Evolutionary conservation across 92 coral and sea anemone species (phyloP).

Genomic region (Umimayanthus kanabou): DNA sequence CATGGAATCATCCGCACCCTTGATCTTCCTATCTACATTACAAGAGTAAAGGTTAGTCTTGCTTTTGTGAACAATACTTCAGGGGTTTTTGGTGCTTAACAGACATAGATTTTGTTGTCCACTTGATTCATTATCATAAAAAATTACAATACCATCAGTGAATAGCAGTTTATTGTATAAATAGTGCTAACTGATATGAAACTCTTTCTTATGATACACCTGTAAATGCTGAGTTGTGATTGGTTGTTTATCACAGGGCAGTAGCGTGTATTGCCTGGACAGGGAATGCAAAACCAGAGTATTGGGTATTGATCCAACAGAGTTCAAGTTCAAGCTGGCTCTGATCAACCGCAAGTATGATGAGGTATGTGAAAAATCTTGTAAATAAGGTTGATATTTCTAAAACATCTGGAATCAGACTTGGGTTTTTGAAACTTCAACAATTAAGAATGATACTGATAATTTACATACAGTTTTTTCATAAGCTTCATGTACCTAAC

Average conservation of each 20-base stretch:
- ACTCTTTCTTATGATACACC: not conserved
- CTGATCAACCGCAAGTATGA: slow-evolving; percentile 96
- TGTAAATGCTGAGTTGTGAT: not conserved
- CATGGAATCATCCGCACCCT: slow-evolving; percentile 98
- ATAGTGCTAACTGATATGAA: not conserved
- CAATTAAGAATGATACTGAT: no score
- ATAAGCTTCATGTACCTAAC: not conserved
- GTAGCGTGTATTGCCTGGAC: slow-evolving; percentile 96
- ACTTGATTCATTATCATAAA: not conserved
- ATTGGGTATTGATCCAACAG: slow-evolving; percentile 96
- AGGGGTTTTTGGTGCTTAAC: not conserved
- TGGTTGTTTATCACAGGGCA: slow-evolving; percentile 69
- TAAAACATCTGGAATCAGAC: not conserved
- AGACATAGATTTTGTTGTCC: not conserved
- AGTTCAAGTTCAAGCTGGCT: slow-evolving; percentile 95
- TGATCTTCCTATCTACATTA: slow-evolving; percentile 96
- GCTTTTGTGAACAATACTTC: not conserved
- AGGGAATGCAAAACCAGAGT: slow-evolving; percentile 97
- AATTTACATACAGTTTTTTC: not conserved
- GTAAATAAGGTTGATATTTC: not conserved
- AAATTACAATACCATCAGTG: no score
- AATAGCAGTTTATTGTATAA: no score
- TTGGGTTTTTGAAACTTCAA: no score
- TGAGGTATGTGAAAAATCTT: slow-evolving; percentile 64
- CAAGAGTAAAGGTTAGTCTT: slow-evolving; percentile 88